These are phyloP conservation scores for Bombyx mandarina DNA, from an alignment of 1,140 invertebrate species.

Conservation along the genomic window DNA sequence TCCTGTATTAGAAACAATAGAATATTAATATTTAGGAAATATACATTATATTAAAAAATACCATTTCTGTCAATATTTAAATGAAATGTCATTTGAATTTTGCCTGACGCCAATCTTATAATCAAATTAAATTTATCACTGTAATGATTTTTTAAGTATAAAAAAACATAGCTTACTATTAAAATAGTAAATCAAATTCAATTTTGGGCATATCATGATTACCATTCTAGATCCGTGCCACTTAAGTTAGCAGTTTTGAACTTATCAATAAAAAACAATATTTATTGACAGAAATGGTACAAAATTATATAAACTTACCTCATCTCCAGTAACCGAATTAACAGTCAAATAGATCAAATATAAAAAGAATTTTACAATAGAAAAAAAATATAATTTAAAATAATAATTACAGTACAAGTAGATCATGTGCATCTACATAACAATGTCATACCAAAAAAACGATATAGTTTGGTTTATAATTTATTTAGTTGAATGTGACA, in stretches of 20 bases:
- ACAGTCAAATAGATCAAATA: constrained; percentile 25
- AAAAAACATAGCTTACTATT: too few relatives aligned
- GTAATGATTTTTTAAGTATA: too few relatives aligned
- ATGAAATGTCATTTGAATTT: not conserved
- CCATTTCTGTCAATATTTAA: not conserved
- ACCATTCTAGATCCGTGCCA: too few relatives aligned
- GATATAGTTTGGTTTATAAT: constrained; percentile 12
- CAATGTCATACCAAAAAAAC: constrained; percentile 25
- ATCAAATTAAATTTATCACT: too few relatives aligned
- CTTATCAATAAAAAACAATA: not conserved
- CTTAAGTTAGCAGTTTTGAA: too few relatives aligned
- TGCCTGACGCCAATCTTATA: too few relatives aligned
- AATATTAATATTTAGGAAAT: too few relatives aligned
- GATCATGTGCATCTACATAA: constrained; percentile 18
- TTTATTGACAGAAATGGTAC: not conserved
- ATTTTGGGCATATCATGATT: too few relatives aligned
- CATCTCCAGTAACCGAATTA: not conserved
- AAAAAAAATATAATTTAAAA: constrained; percentile 70
- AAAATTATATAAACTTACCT: constrained; percentile 16
- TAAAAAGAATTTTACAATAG: constrained; percentile 41
- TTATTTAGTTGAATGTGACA: constrained; percentile 3
- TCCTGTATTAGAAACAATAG: too few relatives aligned
- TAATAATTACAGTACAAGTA: constrained; percentile 66
- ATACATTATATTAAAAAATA: too few relatives aligned
- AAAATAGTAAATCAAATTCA: too few relatives aligned